A percentile compares a stretch with the other conserved stretches of the same genome.
These are phyloP conservation scores for Rhopalosiphum padi DNA, from an alignment of 1,140 invertebrate species.

Conservation along the genomic window DNA sequence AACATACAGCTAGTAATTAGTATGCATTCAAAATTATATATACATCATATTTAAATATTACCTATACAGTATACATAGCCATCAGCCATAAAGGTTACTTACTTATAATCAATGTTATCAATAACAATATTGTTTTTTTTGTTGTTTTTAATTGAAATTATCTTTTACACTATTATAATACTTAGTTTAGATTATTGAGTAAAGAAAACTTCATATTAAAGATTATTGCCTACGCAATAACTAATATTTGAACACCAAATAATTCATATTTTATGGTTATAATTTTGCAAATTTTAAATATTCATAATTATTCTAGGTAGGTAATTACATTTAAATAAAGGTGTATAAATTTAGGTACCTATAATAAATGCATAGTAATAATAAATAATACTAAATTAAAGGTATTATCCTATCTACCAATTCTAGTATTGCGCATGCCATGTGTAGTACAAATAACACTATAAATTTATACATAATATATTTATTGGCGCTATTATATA, in stretches of 20 bases:
- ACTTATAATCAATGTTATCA: too few species aligned
- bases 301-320: too few species aligned
- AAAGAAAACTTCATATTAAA: background rate
- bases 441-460: background rate
- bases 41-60: too few species aligned
- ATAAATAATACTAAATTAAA: background rate
- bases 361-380: background rate
- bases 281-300: background rate
- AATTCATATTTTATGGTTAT: background rate
- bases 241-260: background rate
- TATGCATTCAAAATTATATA: too few species aligned
- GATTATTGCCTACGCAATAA: background rate
- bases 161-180: background rate
- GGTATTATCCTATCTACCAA: background rate
- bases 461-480: background rate
- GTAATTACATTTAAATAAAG: too few species aligned
- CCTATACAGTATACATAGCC: too few species aligned
- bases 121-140: background rate
- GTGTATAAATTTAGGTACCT: too few species aligned
- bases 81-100: too few species aligned
- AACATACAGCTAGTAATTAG: too few species aligned
- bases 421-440: background rate
- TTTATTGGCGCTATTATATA: background rate
- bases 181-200: too few species aligned
- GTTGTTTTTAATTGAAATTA: background rate